phyloP scores from a whole-genome alignment of 2,113 vertebrate genomes.

The Callipepla squamata region DNA sequence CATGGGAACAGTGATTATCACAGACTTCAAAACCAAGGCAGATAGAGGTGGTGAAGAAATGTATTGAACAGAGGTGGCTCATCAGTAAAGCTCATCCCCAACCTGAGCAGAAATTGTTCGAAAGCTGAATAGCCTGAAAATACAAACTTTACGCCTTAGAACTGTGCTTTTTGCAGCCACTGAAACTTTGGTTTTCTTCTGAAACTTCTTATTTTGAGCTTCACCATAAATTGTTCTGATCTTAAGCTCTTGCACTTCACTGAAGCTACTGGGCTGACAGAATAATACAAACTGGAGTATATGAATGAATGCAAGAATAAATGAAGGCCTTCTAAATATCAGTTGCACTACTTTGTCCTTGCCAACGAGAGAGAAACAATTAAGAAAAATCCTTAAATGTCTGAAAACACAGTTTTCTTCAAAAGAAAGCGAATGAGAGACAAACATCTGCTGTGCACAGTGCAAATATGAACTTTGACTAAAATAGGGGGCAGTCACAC shows the following conservation, averaged over 20 bases:
- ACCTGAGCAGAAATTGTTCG: background rate
- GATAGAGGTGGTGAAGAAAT: background rate
- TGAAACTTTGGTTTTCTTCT: background rate
- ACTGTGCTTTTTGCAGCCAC: background rate
- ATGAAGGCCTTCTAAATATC: background rate
- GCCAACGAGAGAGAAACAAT: background rate
- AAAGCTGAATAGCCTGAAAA: background rate
- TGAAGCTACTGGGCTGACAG: background rate
- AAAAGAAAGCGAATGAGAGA: background rate
- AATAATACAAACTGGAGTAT: background rate
- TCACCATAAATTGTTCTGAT: background rate
- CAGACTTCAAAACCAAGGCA: background rate
- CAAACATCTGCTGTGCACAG: background rate
- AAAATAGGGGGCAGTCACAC: background rate
- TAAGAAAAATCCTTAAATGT: background rate
- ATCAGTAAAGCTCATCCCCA: background rate
- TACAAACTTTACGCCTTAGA: background rate
- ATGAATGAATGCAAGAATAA: background rate
- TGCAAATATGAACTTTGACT: background rate
- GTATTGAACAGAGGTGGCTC: background rate
- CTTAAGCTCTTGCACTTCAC: background rate
- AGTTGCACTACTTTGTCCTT: background rate
- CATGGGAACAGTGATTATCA: constrained; percentile 6
- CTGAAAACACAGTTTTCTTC: background rate
- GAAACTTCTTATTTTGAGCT: background rate